A percentile compares a stretch with the other conserved stretches of the same genome.
Evolutionary conservation across 2,113 vertebrate genomes (phyloP).

Genomic region (Reinhardtius hippoglossoides): DNA sequence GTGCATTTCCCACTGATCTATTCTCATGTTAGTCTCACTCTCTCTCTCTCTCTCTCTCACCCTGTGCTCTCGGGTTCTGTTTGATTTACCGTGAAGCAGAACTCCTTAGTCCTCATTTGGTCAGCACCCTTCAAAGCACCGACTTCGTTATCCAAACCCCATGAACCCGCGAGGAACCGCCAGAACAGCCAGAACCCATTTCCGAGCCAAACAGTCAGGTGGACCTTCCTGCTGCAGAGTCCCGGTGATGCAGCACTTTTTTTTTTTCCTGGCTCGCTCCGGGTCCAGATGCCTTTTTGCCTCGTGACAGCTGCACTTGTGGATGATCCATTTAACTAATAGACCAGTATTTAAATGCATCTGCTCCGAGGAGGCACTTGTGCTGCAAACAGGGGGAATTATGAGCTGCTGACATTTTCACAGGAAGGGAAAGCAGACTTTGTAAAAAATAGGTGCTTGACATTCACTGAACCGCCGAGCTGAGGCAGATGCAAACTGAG

Average conservation of each 20-base stretch:
- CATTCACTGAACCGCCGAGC: slow-evolving; percentile 62
- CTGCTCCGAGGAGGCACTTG: slow-evolving; percentile 69
- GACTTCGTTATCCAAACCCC: background rate
- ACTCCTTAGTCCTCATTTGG: background rate
- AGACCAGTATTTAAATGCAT: slow-evolving; percentile 80
- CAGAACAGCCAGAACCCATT: slow-evolving; percentile 8
- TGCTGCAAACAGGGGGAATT: slow-evolving; percentile 65
- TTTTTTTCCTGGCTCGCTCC: slow-evolving; percentile 47
- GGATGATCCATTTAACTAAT: slow-evolving; percentile 82
- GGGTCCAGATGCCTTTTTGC: slow-evolving; percentile 73
- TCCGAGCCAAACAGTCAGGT: slow-evolving; percentile 35
- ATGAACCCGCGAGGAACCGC: background rate
- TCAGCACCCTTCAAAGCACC: background rate
- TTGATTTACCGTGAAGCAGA: background rate
- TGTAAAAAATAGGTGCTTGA: slow-evolving; percentile 75
- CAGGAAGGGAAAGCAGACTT: slow-evolving; percentile 63
- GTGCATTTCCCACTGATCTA: no score
- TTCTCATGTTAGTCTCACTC: background rate
- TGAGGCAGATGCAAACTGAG: slow-evolving; percentile 61
- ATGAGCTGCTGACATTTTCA: slow-evolving; percentile 78
- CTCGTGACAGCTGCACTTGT: slow-evolving; percentile 79
- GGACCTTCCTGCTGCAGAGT: slow-evolving; percentile 27
- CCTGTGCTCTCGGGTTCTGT: background rate
- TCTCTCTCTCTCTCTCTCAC: background rate
- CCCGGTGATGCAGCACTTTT: slow-evolving; percentile 62